Percentiles rank a stretch among this genome's conserved stretches.
These are phyloP conservation scores for Gila robusta DNA, from an alignment of 2,797 vertebrate species.

Conservation along the genomic window DNA sequence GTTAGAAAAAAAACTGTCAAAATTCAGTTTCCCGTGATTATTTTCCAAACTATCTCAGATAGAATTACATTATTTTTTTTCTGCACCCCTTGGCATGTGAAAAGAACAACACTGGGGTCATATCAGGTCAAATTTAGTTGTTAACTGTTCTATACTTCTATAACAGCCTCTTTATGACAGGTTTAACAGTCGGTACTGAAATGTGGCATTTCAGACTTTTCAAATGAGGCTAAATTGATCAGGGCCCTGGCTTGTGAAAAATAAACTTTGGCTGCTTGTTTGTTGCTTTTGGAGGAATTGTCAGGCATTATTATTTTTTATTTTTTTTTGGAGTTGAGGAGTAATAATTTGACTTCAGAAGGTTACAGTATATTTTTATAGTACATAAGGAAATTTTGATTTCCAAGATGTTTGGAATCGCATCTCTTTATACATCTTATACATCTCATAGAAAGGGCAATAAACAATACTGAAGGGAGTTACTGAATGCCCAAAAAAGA, in stretches of 20 bases:
- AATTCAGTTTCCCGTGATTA: background rate
- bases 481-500: constrained; percentile 34
- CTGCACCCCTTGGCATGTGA: background rate
- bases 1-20: background rate
- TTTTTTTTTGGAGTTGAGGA: background rate
- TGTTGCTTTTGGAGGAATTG: background rate
- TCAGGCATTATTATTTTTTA: background rate
- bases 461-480: background rate
- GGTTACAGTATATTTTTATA: background rate
- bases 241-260: background rate
- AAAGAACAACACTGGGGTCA: background rate
- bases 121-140: background rate
- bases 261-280: background rate
- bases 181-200: background rate
- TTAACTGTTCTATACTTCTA: constrained; percentile 5
- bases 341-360: background rate
- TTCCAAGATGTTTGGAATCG: background rate
- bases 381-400: background rate
- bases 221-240: background rate
- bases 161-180: background rate
- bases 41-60: background rate
- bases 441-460: background rate
- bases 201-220: background rate
- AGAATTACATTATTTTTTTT: too few species aligned
- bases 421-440: background rate